Base-by-base conservation (phyloP, 2,888 invertebrate genomes). In the Papilio gigon region DNA sequence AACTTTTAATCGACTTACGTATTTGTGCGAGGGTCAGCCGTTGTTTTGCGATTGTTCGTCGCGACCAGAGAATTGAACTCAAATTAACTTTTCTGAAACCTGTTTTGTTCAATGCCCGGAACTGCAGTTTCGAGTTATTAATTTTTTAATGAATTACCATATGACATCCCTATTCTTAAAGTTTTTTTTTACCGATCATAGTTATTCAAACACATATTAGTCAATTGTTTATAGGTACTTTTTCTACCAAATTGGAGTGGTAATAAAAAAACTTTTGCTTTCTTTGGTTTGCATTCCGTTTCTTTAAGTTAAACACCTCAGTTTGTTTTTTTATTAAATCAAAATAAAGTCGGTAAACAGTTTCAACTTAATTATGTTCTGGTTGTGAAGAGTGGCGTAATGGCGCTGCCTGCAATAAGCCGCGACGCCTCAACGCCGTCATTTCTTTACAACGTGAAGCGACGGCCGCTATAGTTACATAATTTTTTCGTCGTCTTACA, bases 1-100 rank as follows among this genome's bases (percentile, higher is more conserved):
- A 69, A 71, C 67, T 71, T 71, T 70, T 69, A 69, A 71, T 71
- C 69, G 69, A 69, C 71, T 71, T 69, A 71, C 64, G 67, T 65
- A 61, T 67, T 67, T 44, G 58, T 59, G 40, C 37, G 20, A 30
- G 37, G 67, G 30, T 20, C 53, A 61, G 60, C 53, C 61, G 14
- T 12, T 65, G 68, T 64, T 64, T 59, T 40, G 40, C 64, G 60
- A 35, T 58, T 59, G 47, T 58, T 58, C 68, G 47, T 59, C 40
- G 68, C 58, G 47, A 64, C 44, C 25, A 47, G 68, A 64, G 64
- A 64, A 60, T 68, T 64, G 50, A 63, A 68, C 47, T 37, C 53
- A 67, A 67, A 67, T 64, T 35, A 64, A 68, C 47, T 68, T 68
- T 64, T 65, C 27, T 53, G 25, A 59, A 68, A 64, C 30, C 27